Evolutionary conservation across 2,888 invertebrate genomes (phyloP).

Genomic region (Hypomecis punctinalis): DNA sequence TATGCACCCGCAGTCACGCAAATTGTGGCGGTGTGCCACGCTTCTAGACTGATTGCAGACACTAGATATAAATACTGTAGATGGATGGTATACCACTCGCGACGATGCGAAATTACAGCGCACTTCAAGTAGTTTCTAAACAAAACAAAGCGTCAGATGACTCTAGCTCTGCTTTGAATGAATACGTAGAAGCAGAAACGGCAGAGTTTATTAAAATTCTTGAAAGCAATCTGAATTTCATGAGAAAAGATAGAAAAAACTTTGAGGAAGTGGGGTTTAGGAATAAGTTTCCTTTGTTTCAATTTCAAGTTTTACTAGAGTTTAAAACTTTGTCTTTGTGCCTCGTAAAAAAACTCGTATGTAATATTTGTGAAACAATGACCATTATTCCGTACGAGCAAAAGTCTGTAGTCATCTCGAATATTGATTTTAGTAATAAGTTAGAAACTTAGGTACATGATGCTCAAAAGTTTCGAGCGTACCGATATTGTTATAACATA

Average conservation of each 20-base stretch:
- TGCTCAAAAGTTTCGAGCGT: not conserved
- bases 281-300: constrained; percentile 21
- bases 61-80: constrained; percentile 46
- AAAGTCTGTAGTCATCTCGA: too few species aligned
- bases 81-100: constrained; percentile 39
- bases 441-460: not conserved
- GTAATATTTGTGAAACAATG: too few species aligned
- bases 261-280: constrained; percentile 1
- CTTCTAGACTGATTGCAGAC: constrained; percentile 65
- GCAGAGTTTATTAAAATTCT: constrained; percentile 38
- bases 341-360: constrained; percentile 2
- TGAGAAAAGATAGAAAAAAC: constrained; percentile 15
- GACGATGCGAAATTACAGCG: constrained; percentile 48
- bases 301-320: constrained; percentile 4
- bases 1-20: constrained; percentile 64
- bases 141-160: constrained; percentile 42
- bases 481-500: not conserved
- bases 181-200: constrained; percentile 31
- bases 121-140: constrained; percentile 48
- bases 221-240: constrained; percentile 24
- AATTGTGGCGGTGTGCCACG: constrained; percentile 63
- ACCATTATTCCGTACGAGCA: too few species aligned
- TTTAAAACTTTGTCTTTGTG: constrained; percentile 4
- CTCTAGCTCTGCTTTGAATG: constrained; percentile 35
- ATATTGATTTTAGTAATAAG: not conserved